Evolutionary conservation across 2,113 vertebrate genomes (phyloP).

Genomic region (mouse (Mus musculus)): DNA sequence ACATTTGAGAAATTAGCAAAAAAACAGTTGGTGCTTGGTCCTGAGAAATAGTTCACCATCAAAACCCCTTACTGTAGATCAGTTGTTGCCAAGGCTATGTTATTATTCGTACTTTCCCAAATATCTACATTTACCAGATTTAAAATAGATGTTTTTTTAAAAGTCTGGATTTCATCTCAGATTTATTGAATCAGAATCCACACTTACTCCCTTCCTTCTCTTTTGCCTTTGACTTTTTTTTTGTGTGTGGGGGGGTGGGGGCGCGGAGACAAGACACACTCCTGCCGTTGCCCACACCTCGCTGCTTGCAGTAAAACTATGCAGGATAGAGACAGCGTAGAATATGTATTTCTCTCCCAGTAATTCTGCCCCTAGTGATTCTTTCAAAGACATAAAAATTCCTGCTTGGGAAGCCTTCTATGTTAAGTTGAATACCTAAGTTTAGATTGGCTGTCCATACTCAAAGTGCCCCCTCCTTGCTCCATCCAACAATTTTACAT

Average conservation of each 20-base stretch:
- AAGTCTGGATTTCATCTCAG: background rate
- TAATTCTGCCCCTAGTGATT: background rate
- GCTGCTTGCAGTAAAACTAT: background rate
- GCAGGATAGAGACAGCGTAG: background rate
- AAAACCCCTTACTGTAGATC: background rate
- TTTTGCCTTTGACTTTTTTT: background rate
- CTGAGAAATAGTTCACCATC: background rate
- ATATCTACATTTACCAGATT: background rate
- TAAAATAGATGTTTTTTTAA: background rate
- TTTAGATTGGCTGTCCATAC: slow-evolving; percentile 5
- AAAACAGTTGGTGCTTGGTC: background rate
- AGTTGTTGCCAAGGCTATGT: background rate
- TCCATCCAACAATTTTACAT: background rate
- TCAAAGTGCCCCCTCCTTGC: background rate
- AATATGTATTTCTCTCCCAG: background rate
- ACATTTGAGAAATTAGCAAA: background rate
- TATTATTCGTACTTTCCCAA: background rate
- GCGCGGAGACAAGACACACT: background rate
- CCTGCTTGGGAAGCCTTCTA: background rate
- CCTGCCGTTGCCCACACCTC: background rate
- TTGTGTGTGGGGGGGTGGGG: no score
- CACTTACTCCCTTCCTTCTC: background rate
- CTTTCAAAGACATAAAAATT: background rate
- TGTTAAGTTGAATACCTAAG: background rate
- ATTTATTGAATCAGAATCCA: slow-evolving; percentile 6